Base-by-base conservation (phyloP, 2,888 invertebrate genomes). In the Chrysotoxum bicinctum region DNA sequence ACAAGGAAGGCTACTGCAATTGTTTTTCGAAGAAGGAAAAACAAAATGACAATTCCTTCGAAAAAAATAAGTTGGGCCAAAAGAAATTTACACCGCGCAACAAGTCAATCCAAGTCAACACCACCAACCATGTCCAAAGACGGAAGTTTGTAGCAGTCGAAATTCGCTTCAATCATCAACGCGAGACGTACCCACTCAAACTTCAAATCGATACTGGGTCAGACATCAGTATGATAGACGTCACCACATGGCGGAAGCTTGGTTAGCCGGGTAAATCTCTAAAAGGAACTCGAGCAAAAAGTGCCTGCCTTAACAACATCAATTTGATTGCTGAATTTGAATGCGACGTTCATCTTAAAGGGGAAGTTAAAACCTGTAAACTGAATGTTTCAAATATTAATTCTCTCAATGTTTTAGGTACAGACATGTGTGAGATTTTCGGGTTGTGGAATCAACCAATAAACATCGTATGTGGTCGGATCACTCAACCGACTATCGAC, bases 161-260 rank as follows among this genome's bases (percentile, higher is more conserved):
- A 2, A 54, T 54, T 32, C 32, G 54, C 16, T 26, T 54, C 32
- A 21, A 54, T 16, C 54, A 21, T 32, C 14, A 54, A 32, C 10
- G 35, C 10, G 56, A 56, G 56, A 1, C 56, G 12, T 6, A 32
- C 32, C 35, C 56, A 56, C 19, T 35, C 10, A 23, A 14, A 7
- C 45, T 87, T 8, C 79, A 78, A 54, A 69, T 77, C 58, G 81
- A 86, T 35, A 75, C 70, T 1, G 82, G 77, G 5, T 87, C 78
- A 4, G 86, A 86, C 40, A 74, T 86, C n/a, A 86, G 77, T n/a
- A 77, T 75, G 52, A 77, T 82, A 4, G 76, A 78, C n/a, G 43
- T 72, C 3, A 30, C 30, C 35, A 81, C 66, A n/a, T 86, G 73
- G 80, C 26, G 21, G 3, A 77, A 58, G 62, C 52, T 81, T 30